Percentiles rank a stretch among this genome's conserved stretches.
Evolutionary conservation across 2,113 vertebrate species (phyloP).

Genomic region (Periophthalmus modestus): DNA sequence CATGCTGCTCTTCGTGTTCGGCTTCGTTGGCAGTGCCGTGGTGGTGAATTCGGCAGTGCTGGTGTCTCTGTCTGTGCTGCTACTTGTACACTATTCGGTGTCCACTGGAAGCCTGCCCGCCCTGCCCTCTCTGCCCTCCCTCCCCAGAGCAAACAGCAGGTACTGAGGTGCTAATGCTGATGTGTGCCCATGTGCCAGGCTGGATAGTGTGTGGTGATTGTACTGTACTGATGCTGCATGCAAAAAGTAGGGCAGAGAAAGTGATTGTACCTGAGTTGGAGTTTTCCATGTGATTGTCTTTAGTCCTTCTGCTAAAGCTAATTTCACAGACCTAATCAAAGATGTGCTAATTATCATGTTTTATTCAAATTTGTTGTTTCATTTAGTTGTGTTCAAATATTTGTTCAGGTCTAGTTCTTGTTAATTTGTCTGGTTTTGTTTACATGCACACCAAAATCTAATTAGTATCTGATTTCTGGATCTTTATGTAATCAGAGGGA

Average conservation of each 20-base stretch:
- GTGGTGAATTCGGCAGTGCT: constrained; percentile 98
- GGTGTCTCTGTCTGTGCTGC: constrained; percentile 96
- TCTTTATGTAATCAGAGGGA: too few relatives aligned
- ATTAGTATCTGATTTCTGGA: too few relatives aligned
- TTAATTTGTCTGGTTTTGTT: too few relatives aligned
- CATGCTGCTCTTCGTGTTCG: constrained; percentile 99
- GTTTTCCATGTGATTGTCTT: too few relatives aligned
- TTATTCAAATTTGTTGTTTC: too few relatives aligned
- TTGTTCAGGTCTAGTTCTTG: too few relatives aligned
- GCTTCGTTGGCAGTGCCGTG: constrained; percentile 98
- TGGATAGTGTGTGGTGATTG: constrained; percentile 20
- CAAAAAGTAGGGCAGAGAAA: constrained; percentile 51
- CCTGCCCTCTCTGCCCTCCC: constrained; percentile 84
- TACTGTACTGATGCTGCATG: constrained; percentile 29
- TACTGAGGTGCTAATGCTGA: constrained; percentile 58
- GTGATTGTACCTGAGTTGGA: neutral
- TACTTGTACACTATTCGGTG: constrained; percentile 98
- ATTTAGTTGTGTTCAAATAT: too few relatives aligned
- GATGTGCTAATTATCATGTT: neutral
- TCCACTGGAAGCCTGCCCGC: constrained; percentile 87
- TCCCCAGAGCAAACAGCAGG: constrained; percentile 88
- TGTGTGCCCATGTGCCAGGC: constrained; percentile 40
- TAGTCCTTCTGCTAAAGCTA: neutral
- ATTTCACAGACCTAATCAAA: too few relatives aligned
- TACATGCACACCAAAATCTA: too few relatives aligned